Base-by-base conservation (phyloP, 64 coral and sea anemone species). In the Stichodactyla mertensii region DNA sequence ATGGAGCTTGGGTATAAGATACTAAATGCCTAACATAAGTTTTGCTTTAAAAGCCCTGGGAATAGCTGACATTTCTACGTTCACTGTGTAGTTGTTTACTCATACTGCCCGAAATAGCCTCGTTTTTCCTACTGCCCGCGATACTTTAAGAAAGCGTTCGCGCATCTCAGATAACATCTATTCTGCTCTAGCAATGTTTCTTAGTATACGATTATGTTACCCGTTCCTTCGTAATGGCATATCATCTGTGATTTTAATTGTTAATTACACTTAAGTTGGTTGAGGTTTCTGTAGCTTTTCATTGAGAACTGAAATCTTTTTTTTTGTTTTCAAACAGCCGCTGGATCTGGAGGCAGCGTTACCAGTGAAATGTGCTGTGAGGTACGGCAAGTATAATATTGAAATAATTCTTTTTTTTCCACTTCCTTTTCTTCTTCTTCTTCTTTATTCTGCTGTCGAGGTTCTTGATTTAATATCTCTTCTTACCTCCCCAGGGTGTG, bases 281-380 rank as follows among this genome's bases (percentile, higher is more conserved):
- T 45, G 36, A 10, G n/a, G 4, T 9, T 77, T 9, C 36, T 10
- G 8, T 77, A 57, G 7, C 55, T 16, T 61, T 14, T 15, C 0
- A 58, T 84, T 57, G 10, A 56, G 53, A 16, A 85, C 6, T 86
- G 77, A 15, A 19, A 98, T 89, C 52, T 36, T 54, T 23, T 10
- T 10, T 4, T 20, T 19, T 69, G 19, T 69, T 5, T 5, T 20
- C 64, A 24, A 18, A 24, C 10, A 74, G 69, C 69, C 10, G 4
- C 24, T 19, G 5, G 0, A 74, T 92, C 95, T 45, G 95, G 95
- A 77, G 95, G 89, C 6, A 98, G 95, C 59, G 71, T 94, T 20
- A 85, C 64, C 19, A 98, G 95, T 22, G 95, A 98, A 93, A 61
- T 79, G 15, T 87, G 89, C 52, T 97, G 95, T 64, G 88, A 97